These are phyloP conservation scores for Sinosuthora webbiana DNA, from an alignment of 2,113 vertebrate species.

Conservation along the genomic window DNA sequence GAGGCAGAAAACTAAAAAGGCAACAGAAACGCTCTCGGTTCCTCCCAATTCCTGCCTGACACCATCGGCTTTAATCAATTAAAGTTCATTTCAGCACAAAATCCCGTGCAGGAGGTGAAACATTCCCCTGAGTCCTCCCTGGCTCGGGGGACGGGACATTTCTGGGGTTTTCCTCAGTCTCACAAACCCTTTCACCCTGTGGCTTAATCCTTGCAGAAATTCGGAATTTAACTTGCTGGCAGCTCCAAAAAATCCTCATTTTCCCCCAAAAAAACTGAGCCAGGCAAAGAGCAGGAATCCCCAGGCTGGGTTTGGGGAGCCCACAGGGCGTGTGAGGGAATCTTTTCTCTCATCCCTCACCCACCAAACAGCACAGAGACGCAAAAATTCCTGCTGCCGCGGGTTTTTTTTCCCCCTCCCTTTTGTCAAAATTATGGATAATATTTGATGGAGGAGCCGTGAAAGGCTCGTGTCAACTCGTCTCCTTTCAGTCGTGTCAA, in stretches of 20 bases:
- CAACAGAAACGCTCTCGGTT: not conserved
- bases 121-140: not conserved
- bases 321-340: not conserved
- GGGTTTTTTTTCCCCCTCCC: not conserved
- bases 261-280: not conserved
- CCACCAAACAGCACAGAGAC: not conserved
- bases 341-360: not conserved
- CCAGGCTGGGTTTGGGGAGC: not conserved
- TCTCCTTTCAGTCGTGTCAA: constrained; percentile 42
- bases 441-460: constrained; percentile 41
- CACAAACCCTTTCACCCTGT: not conserved
- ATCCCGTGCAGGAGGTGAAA: accelerated
- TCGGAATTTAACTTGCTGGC: not conserved
- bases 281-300: not conserved
- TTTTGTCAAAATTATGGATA: not conserved
- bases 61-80: accelerated
- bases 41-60: accelerated
- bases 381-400: not conserved
- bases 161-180: not conserved
- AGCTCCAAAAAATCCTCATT: not conserved
- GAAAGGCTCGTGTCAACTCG: not conserved
- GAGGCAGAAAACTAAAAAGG: too few relatives aligned
- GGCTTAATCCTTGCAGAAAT: accelerated
- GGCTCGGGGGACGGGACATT: accelerated
- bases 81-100: not conserved